Percentiles rank a stretch among this genome's conserved stretches.
These are phyloP conservation scores for Eudemis profundana DNA, from an alignment of 2,888 invertebrate genomes.

Conservation along the genomic window DNA sequence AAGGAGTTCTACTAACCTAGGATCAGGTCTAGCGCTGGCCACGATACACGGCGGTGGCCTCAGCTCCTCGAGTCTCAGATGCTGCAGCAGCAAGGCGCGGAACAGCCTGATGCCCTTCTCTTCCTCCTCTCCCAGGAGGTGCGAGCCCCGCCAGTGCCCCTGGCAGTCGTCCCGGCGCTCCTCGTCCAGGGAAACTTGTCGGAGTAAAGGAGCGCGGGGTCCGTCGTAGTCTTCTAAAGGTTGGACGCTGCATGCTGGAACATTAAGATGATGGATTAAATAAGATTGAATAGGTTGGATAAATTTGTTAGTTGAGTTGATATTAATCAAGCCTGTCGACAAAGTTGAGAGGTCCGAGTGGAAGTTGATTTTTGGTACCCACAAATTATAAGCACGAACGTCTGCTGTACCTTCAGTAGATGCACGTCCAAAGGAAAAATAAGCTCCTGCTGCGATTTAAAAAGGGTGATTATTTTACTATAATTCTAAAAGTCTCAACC, in stretches of 20 bases:
- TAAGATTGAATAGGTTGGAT: too few relatives aligned
- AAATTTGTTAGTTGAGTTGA: too few relatives aligned
- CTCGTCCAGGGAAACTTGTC: slow-evolving; percentile 80
- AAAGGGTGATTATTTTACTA: too few relatives aligned
- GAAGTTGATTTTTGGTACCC: too few relatives aligned
- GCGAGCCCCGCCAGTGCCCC: slow-evolving; percentile 78
- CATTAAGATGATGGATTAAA: too few relatives aligned
- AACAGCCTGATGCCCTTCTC: slow-evolving; percentile 81
- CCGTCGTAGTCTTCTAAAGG: slow-evolving; percentile 77
- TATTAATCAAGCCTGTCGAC: too few relatives aligned
- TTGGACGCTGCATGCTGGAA: slow-evolving; percentile 74
- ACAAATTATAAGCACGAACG: too few relatives aligned
- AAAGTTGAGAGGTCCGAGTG: too few relatives aligned
- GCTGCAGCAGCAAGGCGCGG: slow-evolving; percentile 76
- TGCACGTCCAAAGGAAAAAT: too few relatives aligned
- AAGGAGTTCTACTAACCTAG: slow-evolving; percentile 58
- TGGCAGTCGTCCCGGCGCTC: slow-evolving; percentile 80
- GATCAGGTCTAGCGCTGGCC: slow-evolving; percentile 74
- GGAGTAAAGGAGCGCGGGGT: slow-evolving; percentile 74
- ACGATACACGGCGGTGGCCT: slow-evolving; percentile 75
- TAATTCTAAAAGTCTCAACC: too few relatives aligned
- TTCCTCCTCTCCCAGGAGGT: slow-evolving; percentile 76
- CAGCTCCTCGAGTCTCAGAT: slow-evolving; percentile 73
- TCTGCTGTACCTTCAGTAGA: too few relatives aligned
- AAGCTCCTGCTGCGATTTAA: too few relatives aligned